These are phyloP conservation scores for Drosophila sulfurigaster DNA, from an alignment of 1,140 invertebrate genomes.

Conservation along the genomic window DNA sequence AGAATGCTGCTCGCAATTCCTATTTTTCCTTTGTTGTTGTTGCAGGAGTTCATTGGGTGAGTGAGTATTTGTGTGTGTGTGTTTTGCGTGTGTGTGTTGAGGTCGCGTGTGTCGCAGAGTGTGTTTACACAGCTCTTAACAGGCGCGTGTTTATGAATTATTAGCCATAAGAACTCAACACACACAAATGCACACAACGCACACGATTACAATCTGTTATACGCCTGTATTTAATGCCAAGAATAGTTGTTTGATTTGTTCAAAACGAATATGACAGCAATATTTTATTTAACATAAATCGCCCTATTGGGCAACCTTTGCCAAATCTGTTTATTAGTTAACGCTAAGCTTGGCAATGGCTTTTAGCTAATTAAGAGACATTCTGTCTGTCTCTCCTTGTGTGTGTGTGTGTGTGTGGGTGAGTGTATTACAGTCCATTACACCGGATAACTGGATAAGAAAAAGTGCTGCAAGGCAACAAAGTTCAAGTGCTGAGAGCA, in stretches of 20 bases:
- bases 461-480: constrained; percentile 7
- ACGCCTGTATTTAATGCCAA: constrained; percentile 41
- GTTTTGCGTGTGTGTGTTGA: constrained; percentile 16
- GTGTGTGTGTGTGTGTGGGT: background rate
- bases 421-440: constrained; percentile 17
- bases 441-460: background rate
- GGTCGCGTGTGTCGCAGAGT: constrained; percentile 38
- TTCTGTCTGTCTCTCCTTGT: too few relatives aligned
- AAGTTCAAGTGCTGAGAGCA: constrained; percentile 1
- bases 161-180: constrained; percentile 39
- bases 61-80: constrained; percentile 1
- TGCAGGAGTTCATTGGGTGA: background rate
- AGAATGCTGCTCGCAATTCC: constrained; percentile 54
- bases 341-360: constrained; percentile 9
- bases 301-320: background rate
- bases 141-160: constrained; percentile 74
- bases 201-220: constrained; percentile 3
- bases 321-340: constrained; percentile 25
- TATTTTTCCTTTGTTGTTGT: constrained; percentile 1
- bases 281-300: constrained; percentile 49
- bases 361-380: constrained; percentile 20
- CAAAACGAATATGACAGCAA: constrained; percentile 47
- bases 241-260: constrained; percentile 25
- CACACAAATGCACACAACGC: background rate
- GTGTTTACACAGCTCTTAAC: constrained; percentile 55